A percentile compares a stretch with the other conserved stretches of the same genome.
These are phyloP conservation scores for Manduca sexta DNA, from an alignment of 1,140 invertebrate genomes.

Conservation along the genomic window DNA sequence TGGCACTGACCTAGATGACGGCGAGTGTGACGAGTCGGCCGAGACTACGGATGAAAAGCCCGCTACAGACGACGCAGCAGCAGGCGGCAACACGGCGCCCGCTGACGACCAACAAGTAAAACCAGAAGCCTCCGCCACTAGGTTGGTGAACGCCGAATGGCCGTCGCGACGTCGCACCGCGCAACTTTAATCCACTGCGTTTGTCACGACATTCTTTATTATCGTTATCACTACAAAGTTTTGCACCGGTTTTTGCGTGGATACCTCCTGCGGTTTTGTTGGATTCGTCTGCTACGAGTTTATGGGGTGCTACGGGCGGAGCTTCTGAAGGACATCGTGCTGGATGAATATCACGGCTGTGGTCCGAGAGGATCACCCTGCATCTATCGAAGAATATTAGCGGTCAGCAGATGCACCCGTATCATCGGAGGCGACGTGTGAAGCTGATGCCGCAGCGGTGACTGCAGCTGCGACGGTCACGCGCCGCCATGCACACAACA, in stretches of 20 bases:
- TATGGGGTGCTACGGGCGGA: too few species aligned
- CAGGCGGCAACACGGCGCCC: conserved; percentile 27
- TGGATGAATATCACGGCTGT: too few species aligned
- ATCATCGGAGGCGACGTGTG: too few species aligned
- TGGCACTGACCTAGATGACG: conserved; percentile 61
- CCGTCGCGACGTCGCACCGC: conserved; percentile 49
- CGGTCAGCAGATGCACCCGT: too few species aligned
- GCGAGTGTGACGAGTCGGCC: conserved; percentile 33
- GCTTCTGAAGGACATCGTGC: too few species aligned
- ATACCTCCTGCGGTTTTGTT: not conserved
- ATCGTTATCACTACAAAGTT: conserved; percentile 67
- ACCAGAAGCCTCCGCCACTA: conserved; percentile 56
- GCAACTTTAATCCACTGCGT: conserved; percentile 52
- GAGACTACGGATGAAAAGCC: conserved; percentile 23
- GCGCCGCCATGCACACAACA: not conserved
- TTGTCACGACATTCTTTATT: conserved; percentile 32
- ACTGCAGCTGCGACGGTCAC: not conserved
- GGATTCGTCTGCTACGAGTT: not conserved
- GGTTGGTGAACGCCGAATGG: conserved; percentile 63
- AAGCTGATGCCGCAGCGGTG: not conserved
- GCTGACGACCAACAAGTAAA: conserved; percentile 51
- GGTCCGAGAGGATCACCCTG: too few species aligned
- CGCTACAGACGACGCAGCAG: conserved; percentile 29
- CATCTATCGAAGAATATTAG: too few species aligned
- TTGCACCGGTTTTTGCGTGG: conserved; percentile 44